Percentiles rank a stretch among this genome's conserved stretches.
Evolutionary conservation across 2,888 invertebrate species (phyloP).

Genomic region (Hofmannophila pseudospretella): DNA sequence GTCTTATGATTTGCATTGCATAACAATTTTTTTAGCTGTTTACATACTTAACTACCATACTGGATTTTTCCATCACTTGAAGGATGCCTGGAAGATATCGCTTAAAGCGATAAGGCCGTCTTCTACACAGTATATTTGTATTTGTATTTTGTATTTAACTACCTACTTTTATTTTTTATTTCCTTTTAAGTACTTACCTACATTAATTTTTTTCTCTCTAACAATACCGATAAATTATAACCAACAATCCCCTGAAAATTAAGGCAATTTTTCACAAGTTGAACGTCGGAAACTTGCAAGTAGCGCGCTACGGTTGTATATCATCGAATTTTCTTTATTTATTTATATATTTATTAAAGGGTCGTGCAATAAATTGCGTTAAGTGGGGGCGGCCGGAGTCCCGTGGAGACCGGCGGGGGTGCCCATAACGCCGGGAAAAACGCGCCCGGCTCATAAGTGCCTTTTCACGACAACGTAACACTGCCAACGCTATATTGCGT

Average conservation of each 20-base stretch:
- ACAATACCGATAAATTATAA: no score
- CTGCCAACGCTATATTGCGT: constrained; percentile 46
- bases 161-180: no score
- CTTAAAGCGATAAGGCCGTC: no score
- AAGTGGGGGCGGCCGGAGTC: constrained; percentile 72
- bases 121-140: no score
- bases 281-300: constrained; percentile 28
- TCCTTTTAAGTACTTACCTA: no score
- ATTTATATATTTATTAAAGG: constrained; percentile 78
- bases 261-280: constrained; percentile 43
- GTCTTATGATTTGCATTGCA: no score
- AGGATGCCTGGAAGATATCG: no score
- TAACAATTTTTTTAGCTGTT: no score
- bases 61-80: no score
- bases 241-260: constrained; percentile 33
- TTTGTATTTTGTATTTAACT: no score
- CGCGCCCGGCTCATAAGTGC: constrained; percentile 67
- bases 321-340: constrained; percentile 74
- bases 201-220: no score
- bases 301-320: constrained; percentile 48
- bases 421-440: constrained; percentile 71
- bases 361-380: constrained; percentile 74
- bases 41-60: no score
- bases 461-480: constrained; percentile 61
- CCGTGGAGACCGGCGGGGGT: constrained; percentile 65